A percentile compares a stretch with the other conserved stretches of the same genome.
Conservation (phyloP, 2,113 vertebrate species). For the Tyto alba region DNA sequence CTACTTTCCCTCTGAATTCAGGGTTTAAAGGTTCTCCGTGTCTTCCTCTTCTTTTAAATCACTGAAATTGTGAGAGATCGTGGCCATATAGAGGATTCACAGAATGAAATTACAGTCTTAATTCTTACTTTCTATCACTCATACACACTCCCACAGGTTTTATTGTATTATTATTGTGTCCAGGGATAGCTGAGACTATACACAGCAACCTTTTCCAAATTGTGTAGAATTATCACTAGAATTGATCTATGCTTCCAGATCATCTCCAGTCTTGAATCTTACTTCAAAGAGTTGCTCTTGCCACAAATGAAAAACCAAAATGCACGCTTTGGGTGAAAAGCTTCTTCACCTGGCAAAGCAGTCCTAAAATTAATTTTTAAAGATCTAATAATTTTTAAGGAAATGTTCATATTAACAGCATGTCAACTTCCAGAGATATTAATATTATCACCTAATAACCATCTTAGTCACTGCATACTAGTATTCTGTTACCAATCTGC, state of each 20-base stretch:
- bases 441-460: neutral
- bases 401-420: neutral
- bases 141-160: neutral
- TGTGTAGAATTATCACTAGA: neutral
- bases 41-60: neutral
- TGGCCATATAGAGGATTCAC: neutral
- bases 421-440: neutral
- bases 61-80: neutral
- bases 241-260: neutral
- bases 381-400: neutral
- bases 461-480: neutral
- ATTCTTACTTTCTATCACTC: neutral
- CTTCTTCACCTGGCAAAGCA: neutral
- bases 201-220: neutral
- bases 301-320: neutral
- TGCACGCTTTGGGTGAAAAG: neutral
- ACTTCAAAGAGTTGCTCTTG: neutral
- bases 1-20: neutral
- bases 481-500: neutral
- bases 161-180: neutral
- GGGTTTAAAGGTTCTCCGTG: neutral
- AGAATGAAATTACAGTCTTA: neutral
- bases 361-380: neutral
- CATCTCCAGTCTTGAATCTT: neutral
- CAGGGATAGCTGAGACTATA: neutral